Evolutionary conservation across 2,797 vertebrate genomes (phyloP), one percentile per base, ranked within the genome.

Genomic region (Sebastes trivittatus): DNA sequence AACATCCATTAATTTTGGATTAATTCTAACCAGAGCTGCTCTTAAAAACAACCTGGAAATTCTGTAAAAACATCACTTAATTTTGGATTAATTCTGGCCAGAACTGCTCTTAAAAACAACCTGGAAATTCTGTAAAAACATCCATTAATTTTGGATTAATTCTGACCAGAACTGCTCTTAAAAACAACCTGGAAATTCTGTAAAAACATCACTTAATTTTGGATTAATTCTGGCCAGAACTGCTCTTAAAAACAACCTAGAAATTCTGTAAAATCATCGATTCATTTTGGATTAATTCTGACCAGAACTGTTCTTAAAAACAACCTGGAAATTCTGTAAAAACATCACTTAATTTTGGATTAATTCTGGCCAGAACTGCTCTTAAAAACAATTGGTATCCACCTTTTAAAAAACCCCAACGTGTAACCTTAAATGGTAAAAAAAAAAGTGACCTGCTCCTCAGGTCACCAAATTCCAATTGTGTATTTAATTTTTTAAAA

Each of bases 261-360:
- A 36, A 38, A 38, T 38, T 38, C 36, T 16, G 5, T 16, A 42
- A 42, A 42, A 42, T 0, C 0, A 6, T 42, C 2, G 0, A 42
- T 42, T 16, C 0, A 42, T 16, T 42, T 14, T 14, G 14, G 2
- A 49, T 49, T 49, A 49, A 49, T 49, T 49, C 1, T 49, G 7
- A 0, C 46, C 38, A 42, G 38, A 42, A 52, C 16, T 52, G 7
- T 0, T 52, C 5, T 52, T 20, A n/a, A 52, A 52, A 52, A 52
- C 55, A 42, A 42, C 11, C 4, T 38, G 0, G 0, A 38, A 42
- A 42, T 14, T 42, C 38, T 18, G 6, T 46, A 46, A 46, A 46
- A 46, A 2, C 3, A 7, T 46, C 14, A 0, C 0, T 46, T 42
- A 0, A 46, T 46, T 46, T 16, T 16, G 6, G 42, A n/a, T 52